These are phyloP conservation scores for Sminthurides bifidus DNA, from an alignment of 1,140 invertebrate genomes.

Conservation along the genomic window DNA sequence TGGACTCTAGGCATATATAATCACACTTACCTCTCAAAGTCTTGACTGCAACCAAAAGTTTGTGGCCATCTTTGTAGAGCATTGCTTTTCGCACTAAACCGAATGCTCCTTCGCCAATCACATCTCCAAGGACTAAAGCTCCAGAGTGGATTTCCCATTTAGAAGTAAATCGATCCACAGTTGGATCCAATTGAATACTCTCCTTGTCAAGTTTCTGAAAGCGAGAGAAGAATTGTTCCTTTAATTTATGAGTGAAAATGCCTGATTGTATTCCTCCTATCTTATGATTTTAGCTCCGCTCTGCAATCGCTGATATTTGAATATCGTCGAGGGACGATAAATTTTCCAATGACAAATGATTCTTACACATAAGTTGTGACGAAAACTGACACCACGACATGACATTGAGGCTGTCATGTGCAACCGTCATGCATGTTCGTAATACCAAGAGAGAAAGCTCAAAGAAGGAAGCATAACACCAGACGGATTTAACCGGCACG, in stretches of 20 bases:
- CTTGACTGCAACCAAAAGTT: slow-evolving; percentile 17
- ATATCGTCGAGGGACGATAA: too few relatives aligned
- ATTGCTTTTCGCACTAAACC: slow-evolving; percentile 15
- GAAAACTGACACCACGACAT: too few relatives aligned
- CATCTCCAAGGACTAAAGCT: slow-evolving; percentile 6
- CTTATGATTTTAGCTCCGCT: neutral
- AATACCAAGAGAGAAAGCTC: too few relatives aligned
- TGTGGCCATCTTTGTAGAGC: slow-evolving; percentile 8
- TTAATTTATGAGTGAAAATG: neutral
- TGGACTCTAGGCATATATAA: neutral
- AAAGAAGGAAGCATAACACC: too few relatives aligned
- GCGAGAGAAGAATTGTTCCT: neutral
- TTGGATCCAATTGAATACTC: neutral
- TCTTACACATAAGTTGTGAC: neutral
- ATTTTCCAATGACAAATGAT: too few relatives aligned
- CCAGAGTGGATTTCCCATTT: slow-evolving; percentile 25
- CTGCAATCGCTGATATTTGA: neutral
- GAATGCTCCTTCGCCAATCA: slow-evolving; percentile 21
- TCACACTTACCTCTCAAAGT: slow-evolving; percentile 13
- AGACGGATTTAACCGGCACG: too few relatives aligned
- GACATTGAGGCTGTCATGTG: too few relatives aligned
- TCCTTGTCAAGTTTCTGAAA: slow-evolving; percentile 21
- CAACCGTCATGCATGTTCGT: too few relatives aligned
- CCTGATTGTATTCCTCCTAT: too few relatives aligned
- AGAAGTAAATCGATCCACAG: neutral